Conservation (phyloP, 2,113 vertebrate genomes). For the human (Homo sapiens) region DNA sequence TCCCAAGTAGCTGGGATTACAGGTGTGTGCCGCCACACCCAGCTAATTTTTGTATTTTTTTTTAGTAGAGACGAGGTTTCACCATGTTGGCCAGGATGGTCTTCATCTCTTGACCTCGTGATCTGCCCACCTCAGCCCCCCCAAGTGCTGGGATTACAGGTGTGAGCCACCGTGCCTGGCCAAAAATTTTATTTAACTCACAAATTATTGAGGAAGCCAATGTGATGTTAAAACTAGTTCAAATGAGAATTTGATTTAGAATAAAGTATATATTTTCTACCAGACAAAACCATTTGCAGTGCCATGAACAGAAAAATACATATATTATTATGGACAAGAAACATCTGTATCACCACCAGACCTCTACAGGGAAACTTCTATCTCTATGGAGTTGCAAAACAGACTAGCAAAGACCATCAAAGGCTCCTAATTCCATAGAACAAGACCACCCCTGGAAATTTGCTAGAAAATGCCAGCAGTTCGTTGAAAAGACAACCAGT, state of each 20-base stretch:
- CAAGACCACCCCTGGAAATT: background rate
- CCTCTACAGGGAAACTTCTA: background rate
- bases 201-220: background rate
- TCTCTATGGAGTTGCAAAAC: background rate
- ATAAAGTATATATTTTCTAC: constrained; percentile 21
- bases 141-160: no score
- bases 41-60: no score
- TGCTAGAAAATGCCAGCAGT: background rate
- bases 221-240: constrained; percentile 15
- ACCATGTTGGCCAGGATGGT: no score
- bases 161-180: no score
- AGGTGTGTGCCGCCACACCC: no score
- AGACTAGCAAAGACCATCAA: background rate
- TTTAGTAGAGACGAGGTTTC: no score
- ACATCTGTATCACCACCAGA: background rate
- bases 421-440: background rate
- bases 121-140: no score
- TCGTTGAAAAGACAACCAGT: background rate
- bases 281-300: background rate
- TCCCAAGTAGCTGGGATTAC: no score
- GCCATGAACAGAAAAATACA: background rate
- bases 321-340: background rate
- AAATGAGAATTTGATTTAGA: background rate
- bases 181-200: background rate
- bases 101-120: no score